phyloP scores from a whole-genome alignment of 2,888 invertebrate species.

The Enoplolaimus lenunculus region DNA sequence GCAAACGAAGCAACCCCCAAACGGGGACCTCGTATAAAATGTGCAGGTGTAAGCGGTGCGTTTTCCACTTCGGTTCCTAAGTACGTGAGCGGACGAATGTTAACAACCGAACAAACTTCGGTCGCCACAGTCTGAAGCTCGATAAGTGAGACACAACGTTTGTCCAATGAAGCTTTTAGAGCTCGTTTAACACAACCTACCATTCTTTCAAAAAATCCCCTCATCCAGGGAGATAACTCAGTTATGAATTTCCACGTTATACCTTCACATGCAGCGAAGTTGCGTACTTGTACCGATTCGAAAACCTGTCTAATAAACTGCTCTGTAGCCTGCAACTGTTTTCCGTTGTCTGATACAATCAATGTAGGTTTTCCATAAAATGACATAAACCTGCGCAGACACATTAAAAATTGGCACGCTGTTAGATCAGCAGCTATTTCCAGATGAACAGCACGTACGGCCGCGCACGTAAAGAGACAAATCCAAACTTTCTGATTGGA shows the following conservation, averaged over 20 bases:
- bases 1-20: neutral
- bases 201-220: neutral
- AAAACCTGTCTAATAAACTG: neutral
- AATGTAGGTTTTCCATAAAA: neutral
- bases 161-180: neutral
- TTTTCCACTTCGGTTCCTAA: neutral
- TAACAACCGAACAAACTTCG: neutral
- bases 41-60: neutral
- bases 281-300: neutral
- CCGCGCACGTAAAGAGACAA: constrained; percentile 17
- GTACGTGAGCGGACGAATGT: neutral
- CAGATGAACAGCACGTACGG: constrained; percentile 18
- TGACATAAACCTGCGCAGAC: neutral
- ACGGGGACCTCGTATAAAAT: neutral
- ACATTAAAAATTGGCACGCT: neutral
- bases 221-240: neutral
- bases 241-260: neutral
- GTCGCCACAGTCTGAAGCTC: neutral
- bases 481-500: constrained; percentile 11
- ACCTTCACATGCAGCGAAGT: neutral
- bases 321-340: neutral
- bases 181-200: neutral
- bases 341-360: neutral
- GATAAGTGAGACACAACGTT: neutral
- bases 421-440: neutral